Evolutionary conservation across 1,140 invertebrate species (phyloP).

Genomic region (Dolichoris vasculosae): DNA sequence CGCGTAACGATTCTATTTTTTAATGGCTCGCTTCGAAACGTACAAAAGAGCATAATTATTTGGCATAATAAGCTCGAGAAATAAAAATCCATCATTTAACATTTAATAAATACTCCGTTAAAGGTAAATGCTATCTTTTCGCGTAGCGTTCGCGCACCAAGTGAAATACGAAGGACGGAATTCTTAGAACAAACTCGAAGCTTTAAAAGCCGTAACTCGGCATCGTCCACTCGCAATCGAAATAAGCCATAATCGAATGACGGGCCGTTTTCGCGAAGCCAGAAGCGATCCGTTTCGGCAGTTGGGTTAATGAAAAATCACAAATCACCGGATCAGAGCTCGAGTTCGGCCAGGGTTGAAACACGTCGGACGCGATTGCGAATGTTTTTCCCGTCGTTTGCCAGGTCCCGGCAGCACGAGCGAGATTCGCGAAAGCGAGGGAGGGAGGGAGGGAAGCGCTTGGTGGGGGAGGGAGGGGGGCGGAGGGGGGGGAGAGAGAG

Average conservation of each 20-base stretch:
- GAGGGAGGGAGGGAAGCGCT: conserved; percentile 11
- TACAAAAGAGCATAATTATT: no score
- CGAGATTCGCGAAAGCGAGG: not conserved
- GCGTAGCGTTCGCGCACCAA: no score
- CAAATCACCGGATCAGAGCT: not conserved
- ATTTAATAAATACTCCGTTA: no score
- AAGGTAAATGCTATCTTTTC: no score
- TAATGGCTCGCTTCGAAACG: no score
- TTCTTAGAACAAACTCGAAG: not conserved
- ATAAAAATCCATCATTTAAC: no score
- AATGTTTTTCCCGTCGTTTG: not conserved
- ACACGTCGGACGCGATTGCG: not conserved
- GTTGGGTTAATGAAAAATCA: not conserved
- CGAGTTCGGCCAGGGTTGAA: not conserved
- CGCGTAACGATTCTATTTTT: no score
- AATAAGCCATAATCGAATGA: no score
- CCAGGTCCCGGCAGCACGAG: not conserved
- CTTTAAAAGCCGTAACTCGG: not conserved
- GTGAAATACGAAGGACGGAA: not conserved
- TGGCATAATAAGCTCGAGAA: no score
- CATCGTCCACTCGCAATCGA: not conserved
- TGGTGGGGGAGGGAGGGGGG: no score
- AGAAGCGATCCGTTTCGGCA: not conserved
- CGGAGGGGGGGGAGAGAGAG: not conserved
- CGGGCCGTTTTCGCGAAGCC: not conserved